Percentiles rank a stretch among this genome's conserved stretches.
Conservation (phyloP, 2,797 vertebrate genomes). For the Hephaestus fuliginosus region DNA sequence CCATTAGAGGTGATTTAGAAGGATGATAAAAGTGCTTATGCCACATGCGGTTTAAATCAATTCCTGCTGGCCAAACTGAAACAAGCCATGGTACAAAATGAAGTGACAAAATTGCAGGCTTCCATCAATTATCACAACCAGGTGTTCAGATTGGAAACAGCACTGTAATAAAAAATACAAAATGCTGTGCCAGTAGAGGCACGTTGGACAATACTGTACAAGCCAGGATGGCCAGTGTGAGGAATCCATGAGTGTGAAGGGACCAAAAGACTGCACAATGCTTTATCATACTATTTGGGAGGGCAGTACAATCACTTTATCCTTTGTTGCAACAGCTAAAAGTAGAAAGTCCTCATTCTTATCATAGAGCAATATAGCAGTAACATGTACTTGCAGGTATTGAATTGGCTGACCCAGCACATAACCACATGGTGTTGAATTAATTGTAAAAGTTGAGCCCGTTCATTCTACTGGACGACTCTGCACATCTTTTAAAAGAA, state of each 20-base stretch:
- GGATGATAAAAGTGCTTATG: conserved; percentile 9
- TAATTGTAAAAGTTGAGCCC: too few species aligned
- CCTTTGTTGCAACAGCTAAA: background rate
- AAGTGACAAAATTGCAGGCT: too few species aligned
- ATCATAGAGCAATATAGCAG: too few species aligned
- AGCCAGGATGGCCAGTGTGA: background rate
- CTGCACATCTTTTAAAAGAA: background rate
- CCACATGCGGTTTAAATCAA: background rate
- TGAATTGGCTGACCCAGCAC: too few species aligned
- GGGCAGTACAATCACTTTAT: background rate
- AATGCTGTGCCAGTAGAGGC: too few species aligned
- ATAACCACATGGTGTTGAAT: too few species aligned
- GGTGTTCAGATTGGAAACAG: background rate
- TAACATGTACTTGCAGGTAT: too few species aligned
- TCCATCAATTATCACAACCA: background rate
- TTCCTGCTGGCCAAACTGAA: background rate
- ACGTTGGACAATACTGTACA: background rate
- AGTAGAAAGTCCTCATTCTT: background rate
- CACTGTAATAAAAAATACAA: conserved; percentile 1
- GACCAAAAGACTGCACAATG: too few species aligned
- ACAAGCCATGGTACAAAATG: background rate
- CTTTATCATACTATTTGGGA: too few species aligned
- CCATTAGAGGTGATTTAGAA: background rate
- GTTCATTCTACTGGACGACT: too few species aligned
- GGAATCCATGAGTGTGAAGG: too few species aligned